Evolutionary conservation across 2,113 vertebrate species (phyloP).

Genomic region (Forbesichthys agassizii): DNA sequence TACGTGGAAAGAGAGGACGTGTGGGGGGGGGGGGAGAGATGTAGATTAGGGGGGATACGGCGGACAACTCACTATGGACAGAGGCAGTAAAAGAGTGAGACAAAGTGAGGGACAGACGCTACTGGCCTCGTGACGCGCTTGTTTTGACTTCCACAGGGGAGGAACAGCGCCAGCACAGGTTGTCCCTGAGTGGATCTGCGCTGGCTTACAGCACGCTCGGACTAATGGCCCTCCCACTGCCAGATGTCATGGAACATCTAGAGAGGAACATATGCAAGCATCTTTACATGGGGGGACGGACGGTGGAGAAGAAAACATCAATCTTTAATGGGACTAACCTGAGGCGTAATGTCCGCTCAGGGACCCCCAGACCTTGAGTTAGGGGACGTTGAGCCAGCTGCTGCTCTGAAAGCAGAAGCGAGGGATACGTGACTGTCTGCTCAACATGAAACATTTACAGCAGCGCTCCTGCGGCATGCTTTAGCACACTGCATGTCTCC

Average conservation of each 20-base stretch:
- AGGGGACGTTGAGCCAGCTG: conserved; percentile 64
- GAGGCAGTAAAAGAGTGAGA: not conserved
- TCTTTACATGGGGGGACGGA: conserved; percentile 28
- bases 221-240: conserved; percentile 52
- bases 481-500: conserved; percentile 49
- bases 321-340: conserved; percentile 64
- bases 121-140: conserved; percentile 26
- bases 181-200: conserved; percentile 49
- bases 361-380: conserved; percentile 60
- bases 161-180: conserved; percentile 31
- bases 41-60: conserved; percentile 40
- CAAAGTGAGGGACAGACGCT: conserved; percentile 3
- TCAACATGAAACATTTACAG: conserved; percentile 67
- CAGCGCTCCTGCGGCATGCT: conserved; percentile 38
- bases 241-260: conserved; percentile 61
- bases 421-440: conserved; percentile 41
- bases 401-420: conserved; percentile 52
- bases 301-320: not conserved
- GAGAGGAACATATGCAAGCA: conserved; percentile 60
- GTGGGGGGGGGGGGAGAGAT: conserved; percentile 7
- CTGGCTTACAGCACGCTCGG: conserved; percentile 38
- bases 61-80: conserved; percentile 10
- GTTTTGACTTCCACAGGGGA: conserved; percentile 23
- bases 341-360: conserved; percentile 57
- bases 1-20: not conserved